These are phyloP conservation scores for Xenopus petersii DNA, from an alignment of 2,797 vertebrate species.

Conservation along the genomic window DNA sequence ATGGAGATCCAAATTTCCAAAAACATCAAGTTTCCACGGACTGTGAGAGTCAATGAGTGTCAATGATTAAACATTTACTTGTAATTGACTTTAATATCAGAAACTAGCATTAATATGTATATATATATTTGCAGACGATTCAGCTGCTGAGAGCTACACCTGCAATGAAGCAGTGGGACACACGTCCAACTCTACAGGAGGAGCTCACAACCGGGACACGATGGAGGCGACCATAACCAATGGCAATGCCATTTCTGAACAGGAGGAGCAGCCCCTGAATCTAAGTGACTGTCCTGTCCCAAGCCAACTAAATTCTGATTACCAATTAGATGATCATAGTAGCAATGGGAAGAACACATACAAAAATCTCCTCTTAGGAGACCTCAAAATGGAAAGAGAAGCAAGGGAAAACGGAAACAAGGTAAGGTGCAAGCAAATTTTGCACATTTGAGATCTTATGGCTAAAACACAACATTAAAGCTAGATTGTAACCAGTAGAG, in stretches of 20 bases:
- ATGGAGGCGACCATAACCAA: conserved; percentile 72
- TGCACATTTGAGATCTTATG: too few relatives aligned
- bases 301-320: conserved; percentile 72
- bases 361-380: conserved; percentile 74
- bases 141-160: conserved; percentile 76
- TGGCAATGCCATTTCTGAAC: conserved; percentile 70
- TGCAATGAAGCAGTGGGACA: conserved; percentile 75
- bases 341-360: conserved; percentile 76
- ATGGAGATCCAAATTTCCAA: too few relatives aligned
- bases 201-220: conserved; percentile 71
- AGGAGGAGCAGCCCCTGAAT: conserved; percentile 78
- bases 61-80: too few relatives aligned
- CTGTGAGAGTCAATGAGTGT: too few relatives aligned
- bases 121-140: conserved; percentile 74
- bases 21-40: neutral
- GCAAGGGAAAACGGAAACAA: conserved; percentile 79
- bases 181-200: conserved; percentile 68
- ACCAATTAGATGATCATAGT: conserved; percentile 72
- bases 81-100: too few relatives aligned
- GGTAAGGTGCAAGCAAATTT: conserved; percentile 60
- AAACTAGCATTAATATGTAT: conserved; percentile 47
- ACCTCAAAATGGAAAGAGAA: conserved; percentile 77
- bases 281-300: conserved; percentile 77
- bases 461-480: too few relatives aligned
- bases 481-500: too few relatives aligned